These are phyloP conservation scores for Notothenia coriiceps DNA, from an alignment of 2,113 vertebrate species.

Conservation along the genomic window DNA sequence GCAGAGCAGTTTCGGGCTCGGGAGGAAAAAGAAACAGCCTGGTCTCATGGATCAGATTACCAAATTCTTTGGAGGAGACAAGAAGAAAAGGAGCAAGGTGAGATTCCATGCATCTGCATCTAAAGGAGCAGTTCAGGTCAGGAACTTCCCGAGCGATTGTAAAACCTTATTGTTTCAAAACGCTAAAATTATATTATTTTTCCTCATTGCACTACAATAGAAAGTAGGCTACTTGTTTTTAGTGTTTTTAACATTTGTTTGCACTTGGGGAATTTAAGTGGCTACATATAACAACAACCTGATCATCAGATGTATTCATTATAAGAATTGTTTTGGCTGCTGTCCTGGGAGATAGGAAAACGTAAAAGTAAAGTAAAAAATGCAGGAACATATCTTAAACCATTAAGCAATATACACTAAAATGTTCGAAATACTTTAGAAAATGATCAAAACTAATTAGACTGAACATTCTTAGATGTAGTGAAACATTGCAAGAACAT, in stretches of 20 bases:
- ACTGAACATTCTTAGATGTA: neutral
- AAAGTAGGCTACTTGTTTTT: neutral
- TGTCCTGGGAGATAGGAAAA: neutral
- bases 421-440: neutral
- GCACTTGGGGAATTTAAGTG: too few relatives aligned
- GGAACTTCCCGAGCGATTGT: neutral
- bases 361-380: neutral
- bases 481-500: neutral
- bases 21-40: constrained; percentile 89
- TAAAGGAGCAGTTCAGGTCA: neutral
- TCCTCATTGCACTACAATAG: neutral
- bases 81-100: constrained; percentile 96
- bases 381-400: neutral
- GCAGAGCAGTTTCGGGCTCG: constrained; percentile 90
- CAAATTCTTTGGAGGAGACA: constrained; percentile 95
- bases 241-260: neutral
- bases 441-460: neutral
- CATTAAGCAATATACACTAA: neutral
- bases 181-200: neutral
- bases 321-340: too few relatives aligned
- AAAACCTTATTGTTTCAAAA: neutral
- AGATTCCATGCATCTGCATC: constrained; percentile 57
- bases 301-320: too few relatives aligned
- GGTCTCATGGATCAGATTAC: constrained; percentile 94
- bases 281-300: too few relatives aligned